Evolutionary conservation across 2,797 vertebrate species (phyloP), one percentile per base, ranked within the genome.

Genomic region (Orientallactaga sibirica): DNA sequence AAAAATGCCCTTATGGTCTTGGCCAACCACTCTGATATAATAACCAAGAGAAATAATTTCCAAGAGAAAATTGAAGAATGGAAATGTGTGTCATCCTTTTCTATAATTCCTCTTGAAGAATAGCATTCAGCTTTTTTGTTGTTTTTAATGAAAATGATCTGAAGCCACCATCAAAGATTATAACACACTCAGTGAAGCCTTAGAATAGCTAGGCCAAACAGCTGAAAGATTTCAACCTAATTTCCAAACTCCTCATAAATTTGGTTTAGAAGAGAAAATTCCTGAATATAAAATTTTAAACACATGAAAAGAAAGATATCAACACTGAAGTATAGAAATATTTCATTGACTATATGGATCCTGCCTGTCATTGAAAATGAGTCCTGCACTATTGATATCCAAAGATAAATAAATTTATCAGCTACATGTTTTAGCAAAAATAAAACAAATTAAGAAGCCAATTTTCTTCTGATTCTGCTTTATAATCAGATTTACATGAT

Each of bases 21-120:
- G 0, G 20, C 25, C 94, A 67, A 33, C 52, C 55, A 10, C 71
- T 83, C 94, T 93, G 91, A 75, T 58, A 64, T 29, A 74, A 74
- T 52, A 79, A 93, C 85, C 83, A 93, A 37, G 33, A 37, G 33
- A 37, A 37, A 37, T 37, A 37, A 92, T 82, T 95, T 96, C 62
- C 77, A 70, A 48, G 82, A 88, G 90, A 92, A 97, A 96, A 97
- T 18, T 73, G 66, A 91, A 85, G 80, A 80, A 71, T 74, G 24
- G 66, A 92, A 95, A 92, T 48, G 4, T 3, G n/a, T 81, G 73
- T 41, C 90, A 37, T 75, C 61, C 52, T 71, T 88, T 83, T 70
- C 77, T 84, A 41, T 37, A 90, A 82, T 89, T 90, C 76, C 66
- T 91, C 33, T 7, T 19, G 27, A 90, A 86, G 62, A 93, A 66